Percentiles rank a stretch among this genome's conserved stretches.
Conservation (phyloP, 2,888 invertebrate species). For the Pelosia muscerda region DNA sequence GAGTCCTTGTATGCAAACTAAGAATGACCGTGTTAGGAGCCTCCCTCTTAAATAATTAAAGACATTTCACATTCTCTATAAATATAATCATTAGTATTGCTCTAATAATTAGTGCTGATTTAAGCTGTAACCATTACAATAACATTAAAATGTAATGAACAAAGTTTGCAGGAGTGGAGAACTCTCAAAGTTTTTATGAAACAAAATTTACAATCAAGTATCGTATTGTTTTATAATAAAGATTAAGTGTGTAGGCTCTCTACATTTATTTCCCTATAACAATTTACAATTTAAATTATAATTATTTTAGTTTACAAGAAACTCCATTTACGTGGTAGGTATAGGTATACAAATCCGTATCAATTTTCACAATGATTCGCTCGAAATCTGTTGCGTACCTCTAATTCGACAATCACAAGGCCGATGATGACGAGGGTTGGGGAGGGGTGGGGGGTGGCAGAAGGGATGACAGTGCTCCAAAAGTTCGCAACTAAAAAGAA, state of each 20-base stretch:
- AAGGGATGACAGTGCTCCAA: constrained; percentile 22
- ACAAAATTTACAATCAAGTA: neutral
- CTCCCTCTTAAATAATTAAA: too few relatives aligned
- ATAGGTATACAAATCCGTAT: neutral
- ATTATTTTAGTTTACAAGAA: neutral
- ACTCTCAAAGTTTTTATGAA: neutral
- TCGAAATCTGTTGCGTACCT: neutral
- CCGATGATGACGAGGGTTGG: neutral
- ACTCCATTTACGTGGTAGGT: too few relatives aligned
- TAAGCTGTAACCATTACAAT: neutral
- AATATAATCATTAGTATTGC: neutral
- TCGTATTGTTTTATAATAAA: neutral
- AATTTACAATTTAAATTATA: neutral
- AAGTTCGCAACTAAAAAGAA: constrained; percentile 46
- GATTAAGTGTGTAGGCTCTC: neutral
- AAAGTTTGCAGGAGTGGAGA: neutral
- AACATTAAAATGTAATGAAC: neutral
- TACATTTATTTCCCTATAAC: neutral
- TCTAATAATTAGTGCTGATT: neutral
- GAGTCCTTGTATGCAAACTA: too few relatives aligned
- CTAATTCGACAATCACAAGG: neutral
- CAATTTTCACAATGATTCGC: neutral
- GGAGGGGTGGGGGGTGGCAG: neutral
- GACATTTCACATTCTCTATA: neutral
- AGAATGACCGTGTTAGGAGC: too few relatives aligned